These are phyloP conservation scores for Acanthosepion esculentum DNA, from an alignment of 2,888 invertebrate species.

Conservation along the genomic window DNA sequence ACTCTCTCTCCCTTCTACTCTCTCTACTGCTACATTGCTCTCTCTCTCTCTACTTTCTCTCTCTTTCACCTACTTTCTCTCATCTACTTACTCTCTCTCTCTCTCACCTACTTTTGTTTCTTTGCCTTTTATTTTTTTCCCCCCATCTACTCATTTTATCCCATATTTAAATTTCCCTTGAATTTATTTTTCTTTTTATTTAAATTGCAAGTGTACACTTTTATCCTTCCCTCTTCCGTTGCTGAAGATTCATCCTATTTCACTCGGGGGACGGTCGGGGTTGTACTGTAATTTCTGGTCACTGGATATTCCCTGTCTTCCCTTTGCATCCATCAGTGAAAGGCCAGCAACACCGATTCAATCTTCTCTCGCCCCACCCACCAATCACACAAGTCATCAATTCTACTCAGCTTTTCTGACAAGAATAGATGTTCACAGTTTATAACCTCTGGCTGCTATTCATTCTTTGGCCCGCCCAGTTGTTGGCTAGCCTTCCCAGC, in stretches of 20 bases:
- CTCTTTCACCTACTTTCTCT: not conserved
- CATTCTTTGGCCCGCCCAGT: not conserved
- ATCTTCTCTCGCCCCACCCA: not conserved
- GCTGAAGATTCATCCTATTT: not conserved
- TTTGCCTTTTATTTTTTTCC: not conserved
- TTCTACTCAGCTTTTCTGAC: not conserved
- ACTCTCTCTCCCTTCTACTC: not conserved
- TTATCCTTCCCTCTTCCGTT: not conserved
- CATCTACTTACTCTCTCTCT: not conserved
- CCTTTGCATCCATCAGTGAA: not conserved
- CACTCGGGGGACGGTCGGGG: not conserved
- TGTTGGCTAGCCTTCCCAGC: not conserved
- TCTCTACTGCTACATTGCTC: too few relatives aligned
- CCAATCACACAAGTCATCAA: not conserved
- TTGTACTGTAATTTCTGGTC: not conserved
- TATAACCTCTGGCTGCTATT: constrained; percentile 14
- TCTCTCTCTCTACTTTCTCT: not conserved
- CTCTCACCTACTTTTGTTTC: not conserved
- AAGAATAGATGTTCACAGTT: not conserved
- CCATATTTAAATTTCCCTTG: not conserved
- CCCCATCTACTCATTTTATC: not conserved
- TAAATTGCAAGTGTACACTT: not conserved
- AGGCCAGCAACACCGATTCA: not conserved
- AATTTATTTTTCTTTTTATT: not conserved
- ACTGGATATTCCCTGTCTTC: not conserved